Percentiles rank a stretch among this genome's conserved stretches.
Conservation (phyloP, 2,113 vertebrate genomes). For the Anthoscopus minutus region DNA sequence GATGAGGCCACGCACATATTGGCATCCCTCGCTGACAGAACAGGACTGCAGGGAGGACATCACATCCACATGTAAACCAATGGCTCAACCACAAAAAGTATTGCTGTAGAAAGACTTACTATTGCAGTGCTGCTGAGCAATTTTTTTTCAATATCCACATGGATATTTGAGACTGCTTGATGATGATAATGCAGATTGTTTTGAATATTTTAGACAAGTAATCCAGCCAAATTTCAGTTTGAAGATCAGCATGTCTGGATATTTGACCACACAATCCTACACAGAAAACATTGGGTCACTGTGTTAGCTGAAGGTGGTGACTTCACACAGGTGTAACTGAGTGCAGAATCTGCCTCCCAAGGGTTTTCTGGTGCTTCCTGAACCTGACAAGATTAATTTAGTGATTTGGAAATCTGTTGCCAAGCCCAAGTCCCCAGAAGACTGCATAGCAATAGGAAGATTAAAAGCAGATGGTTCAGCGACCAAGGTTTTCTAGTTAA, state of each 20-base stretch:
- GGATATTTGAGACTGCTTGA: background rate
- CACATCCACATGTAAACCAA: background rate
- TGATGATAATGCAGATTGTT: background rate
- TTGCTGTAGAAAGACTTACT: background rate
- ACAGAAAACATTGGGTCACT: background rate
- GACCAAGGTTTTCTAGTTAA: slow-evolving; percentile 27
- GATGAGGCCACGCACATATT: background rate
- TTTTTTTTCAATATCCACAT: background rate
- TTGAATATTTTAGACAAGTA: background rate
- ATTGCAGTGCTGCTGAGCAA: background rate
- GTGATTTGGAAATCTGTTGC: slow-evolving; percentile 62
- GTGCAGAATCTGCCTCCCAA: background rate
- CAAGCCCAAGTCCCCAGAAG: slow-evolving; percentile 64
- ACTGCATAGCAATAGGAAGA: slow-evolving; percentile 55
- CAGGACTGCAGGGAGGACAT: background rate
- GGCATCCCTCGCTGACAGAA: background rate
- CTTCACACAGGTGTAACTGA: slow-evolving; percentile 48
- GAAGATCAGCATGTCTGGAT: background rate
- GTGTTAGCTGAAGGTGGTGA: background rate
- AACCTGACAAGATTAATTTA: slow-evolving; percentile 77
- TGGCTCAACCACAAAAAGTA: background rate
- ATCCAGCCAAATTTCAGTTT: background rate
- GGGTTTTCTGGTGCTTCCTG: slow-evolving; percentile 57
- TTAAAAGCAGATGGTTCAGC: slow-evolving; percentile 74
- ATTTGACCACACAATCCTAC: background rate